Conservation (phyloP, 2,113 vertebrate genomes). For the Opisthocomus hoazin region DNA sequence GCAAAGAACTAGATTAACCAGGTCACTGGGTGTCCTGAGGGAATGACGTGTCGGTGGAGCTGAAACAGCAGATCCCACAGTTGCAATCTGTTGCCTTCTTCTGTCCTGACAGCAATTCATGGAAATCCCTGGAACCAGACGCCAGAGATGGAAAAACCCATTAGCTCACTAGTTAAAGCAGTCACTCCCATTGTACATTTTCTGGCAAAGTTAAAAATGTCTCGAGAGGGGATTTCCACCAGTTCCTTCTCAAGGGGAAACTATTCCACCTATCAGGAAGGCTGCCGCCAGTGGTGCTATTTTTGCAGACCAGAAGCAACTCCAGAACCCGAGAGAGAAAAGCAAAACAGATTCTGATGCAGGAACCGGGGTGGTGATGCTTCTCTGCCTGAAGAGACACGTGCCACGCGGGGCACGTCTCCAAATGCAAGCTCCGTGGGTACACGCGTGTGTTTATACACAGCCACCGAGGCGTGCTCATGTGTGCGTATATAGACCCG, state of each 20-base stretch:
- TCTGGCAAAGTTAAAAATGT: slow-evolving; percentile 48
- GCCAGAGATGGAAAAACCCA: slow-evolving; percentile 61
- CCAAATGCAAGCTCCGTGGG: background rate
- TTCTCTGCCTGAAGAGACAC: background rate
- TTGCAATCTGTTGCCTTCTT: slow-evolving; percentile 46
- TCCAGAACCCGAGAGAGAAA: background rate
- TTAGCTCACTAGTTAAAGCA: slow-evolving; percentile 36
- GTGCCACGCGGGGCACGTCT: background rate
- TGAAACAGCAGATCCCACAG: slow-evolving; percentile 68
- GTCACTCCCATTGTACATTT: background rate
- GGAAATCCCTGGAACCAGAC: slow-evolving; percentile 61
- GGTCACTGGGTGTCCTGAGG: slow-evolving; percentile 67
- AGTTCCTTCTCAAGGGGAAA: slow-evolving; percentile 30
- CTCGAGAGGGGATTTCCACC: slow-evolving; percentile 56
- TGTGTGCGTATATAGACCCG: background rate
- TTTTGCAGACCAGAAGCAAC: slow-evolving; percentile 44
- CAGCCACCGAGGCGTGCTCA: background rate
- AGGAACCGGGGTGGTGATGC: background rate
- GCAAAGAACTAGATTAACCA: slow-evolving; percentile 70
- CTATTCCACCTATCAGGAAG: slow-evolving; percentile 56
- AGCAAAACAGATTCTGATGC: background rate
- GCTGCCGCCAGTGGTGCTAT: background rate
- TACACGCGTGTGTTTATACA: background rate
- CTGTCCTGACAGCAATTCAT: slow-evolving; percentile 38
- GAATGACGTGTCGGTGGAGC: slow-evolving; percentile 65